Evolutionary conservation across 2,797 vertebrate genomes (phyloP).

Genomic region (Sebastes umbrosus): DNA sequence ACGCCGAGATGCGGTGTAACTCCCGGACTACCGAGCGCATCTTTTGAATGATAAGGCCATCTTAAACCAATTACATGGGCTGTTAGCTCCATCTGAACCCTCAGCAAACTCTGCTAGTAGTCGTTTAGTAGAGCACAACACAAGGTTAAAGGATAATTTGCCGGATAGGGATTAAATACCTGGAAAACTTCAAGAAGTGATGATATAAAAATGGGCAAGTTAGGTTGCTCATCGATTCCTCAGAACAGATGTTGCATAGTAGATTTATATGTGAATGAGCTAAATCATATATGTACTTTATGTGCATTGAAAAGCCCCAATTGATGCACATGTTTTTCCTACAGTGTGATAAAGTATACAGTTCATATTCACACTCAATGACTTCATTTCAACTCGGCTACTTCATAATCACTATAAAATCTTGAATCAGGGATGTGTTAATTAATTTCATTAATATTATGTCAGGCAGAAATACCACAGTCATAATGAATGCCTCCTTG

Average conservation of each 20-base stretch:
- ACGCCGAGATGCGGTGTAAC: not conserved
- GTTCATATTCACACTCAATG: not conserved
- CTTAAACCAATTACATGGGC: constrained; percentile 75
- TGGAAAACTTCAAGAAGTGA: constrained; percentile 32
- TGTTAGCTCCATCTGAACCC: constrained; percentile 66
- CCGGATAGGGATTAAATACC: constrained; percentile 27
- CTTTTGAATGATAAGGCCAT: constrained; percentile 61
- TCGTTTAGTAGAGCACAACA: constrained; percentile 34
- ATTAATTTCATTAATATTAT: constrained; percentile 68
- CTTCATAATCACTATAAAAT: constrained; percentile 26
- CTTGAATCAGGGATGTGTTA: constrained; percentile 31
- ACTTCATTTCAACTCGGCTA: not conserved
- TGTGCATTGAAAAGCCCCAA: not conserved
- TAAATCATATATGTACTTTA: not conserved
- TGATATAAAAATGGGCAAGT: constrained; percentile 8
- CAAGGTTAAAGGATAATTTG: constrained; percentile 49
- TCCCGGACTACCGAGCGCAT: constrained; percentile 20
- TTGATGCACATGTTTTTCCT: not conserved
- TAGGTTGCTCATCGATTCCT: not conserved
- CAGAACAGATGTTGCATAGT: not conserved
- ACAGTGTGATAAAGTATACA: not conserved
- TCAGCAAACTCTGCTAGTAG: constrained; percentile 33
- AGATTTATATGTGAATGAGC: not conserved
- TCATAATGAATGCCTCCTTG: constrained; percentile 60
- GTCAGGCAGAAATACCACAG: constrained; percentile 61